A percentile compares a stretch with the other conserved stretches of the same genome.
phyloP scores from a whole-genome alignment of 2,113 vertebrate species.

The Istiophorus platypterus region DNA sequence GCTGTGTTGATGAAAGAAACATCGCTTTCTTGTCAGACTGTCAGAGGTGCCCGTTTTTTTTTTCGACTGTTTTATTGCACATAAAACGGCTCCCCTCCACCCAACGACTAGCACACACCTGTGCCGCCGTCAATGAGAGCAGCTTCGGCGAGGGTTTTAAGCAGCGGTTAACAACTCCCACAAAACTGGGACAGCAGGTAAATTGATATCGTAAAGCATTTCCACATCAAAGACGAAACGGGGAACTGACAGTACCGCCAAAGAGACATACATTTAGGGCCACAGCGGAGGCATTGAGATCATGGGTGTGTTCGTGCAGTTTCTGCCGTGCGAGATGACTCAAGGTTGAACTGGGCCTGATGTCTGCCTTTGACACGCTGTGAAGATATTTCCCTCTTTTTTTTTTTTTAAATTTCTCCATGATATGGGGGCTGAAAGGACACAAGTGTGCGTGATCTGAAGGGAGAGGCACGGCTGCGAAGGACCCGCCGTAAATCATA shows the following conservation, averaged over 20 bases:
- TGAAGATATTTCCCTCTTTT: constrained; percentile 30
- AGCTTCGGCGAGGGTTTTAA: constrained; percentile 54
- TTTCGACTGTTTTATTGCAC: constrained; percentile 39
- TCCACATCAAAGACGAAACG: constrained; percentile 55
- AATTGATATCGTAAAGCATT: constrained; percentile 59
- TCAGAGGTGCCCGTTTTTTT: not conserved
- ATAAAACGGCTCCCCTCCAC: constrained; percentile 38
- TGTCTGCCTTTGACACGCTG: constrained; percentile 44
- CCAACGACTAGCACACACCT: constrained; percentile 45
- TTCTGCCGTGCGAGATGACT: constrained; percentile 30
- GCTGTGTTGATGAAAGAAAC: constrained; percentile 11
- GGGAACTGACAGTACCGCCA: constrained; percentile 16
- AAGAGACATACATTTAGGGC: constrained; percentile 34
- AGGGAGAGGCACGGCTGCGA: constrained; percentile 31
- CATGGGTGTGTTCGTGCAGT: constrained; percentile 12
- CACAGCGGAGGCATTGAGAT: constrained; percentile 16
- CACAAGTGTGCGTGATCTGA: constrained; percentile 24
- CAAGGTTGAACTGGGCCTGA: constrained; percentile 19
- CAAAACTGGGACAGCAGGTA: constrained; percentile 66
- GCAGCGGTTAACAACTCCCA: constrained; percentile 60
- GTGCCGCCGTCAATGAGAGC: constrained; percentile 48
- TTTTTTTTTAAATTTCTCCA: not conserved
- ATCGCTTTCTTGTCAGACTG: constrained; percentile 16
- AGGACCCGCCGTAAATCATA: not conserved
- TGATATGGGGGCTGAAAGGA: not conserved